Conservation (phyloP, 2,113 vertebrate genomes). For the Dromas ardeola region DNA sequence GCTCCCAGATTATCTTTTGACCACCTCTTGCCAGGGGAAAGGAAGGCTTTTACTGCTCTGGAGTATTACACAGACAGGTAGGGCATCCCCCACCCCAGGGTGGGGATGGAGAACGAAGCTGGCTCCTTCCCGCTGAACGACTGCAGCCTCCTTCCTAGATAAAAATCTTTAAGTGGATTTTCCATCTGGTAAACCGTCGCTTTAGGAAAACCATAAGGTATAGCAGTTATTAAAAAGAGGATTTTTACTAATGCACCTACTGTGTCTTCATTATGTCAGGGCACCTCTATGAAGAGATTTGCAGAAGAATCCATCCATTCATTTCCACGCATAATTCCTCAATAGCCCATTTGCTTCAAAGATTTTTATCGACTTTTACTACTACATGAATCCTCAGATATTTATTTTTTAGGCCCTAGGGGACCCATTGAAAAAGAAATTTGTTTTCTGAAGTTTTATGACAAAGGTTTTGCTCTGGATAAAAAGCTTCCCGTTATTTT, state of each 20-base stretch:
- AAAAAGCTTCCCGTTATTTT: constrained; percentile 15
- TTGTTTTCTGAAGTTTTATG: constrained; percentile 44
- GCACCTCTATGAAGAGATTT: constrained; percentile 47
- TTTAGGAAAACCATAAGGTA: constrained; percentile 26
- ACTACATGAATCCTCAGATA: constrained; percentile 56
- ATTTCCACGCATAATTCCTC: constrained; percentile 50
- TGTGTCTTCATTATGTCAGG: constrained; percentile 43
- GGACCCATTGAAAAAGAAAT: constrained; percentile 37
- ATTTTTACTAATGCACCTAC: constrained; percentile 48
- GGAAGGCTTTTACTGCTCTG: background rate
- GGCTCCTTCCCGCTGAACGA: background rate
- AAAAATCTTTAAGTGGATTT: constrained; percentile 6
- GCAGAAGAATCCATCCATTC: constrained; percentile 39
- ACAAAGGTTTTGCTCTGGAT: constrained; percentile 32
- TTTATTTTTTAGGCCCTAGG: constrained; percentile 53
- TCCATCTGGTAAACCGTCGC: background rate
- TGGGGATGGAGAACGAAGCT: background rate
- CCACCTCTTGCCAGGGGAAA: background rate
- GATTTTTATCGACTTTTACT: constrained; percentile 60
- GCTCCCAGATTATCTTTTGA: background rate
- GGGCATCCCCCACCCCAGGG: background rate
- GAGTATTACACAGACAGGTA: background rate
- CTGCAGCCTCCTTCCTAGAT: background rate
- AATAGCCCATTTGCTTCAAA: constrained; percentile 63
- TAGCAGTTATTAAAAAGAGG: constrained; percentile 43